Evolutionary conservation across 2,113 vertebrate genomes (phyloP), one percentile per base, ranked within the genome.

Genomic region (Clarias magur): DNA sequence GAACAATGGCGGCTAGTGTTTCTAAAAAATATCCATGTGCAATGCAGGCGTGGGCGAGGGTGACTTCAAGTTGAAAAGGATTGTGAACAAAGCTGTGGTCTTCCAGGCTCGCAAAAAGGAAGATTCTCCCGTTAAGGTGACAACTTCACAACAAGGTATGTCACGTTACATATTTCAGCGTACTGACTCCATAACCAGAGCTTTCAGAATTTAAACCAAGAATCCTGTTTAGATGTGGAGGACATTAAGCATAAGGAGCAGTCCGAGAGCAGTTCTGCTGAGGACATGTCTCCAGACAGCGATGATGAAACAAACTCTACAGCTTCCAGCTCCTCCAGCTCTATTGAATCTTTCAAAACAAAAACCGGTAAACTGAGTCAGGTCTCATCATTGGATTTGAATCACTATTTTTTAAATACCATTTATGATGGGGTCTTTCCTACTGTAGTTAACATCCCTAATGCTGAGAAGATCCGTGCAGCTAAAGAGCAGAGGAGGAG

Each of bases 401-500:
- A 75, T 67, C 34, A 80, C 10, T n/a, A 8, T 23, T 21, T 75
- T 12, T 80, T 48, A 30, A 5, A 23, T 59, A 21, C 17, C 56
- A n/a, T 42, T 25, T 56, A 60, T 76, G 13, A 34, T 16, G 13
- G 60, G 23, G 0, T 87, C 30, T 87, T n/a, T 3, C 82, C 17
- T n/a, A 15, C 13, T 75, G 48, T 88, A 98, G 97, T 91, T 54
- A 16, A 48, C 48, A 94, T 97, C 73, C 96, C 96, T 12, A 94
- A 93, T 65, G 90, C 93, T 25, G 90, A 91, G 86, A 91, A 89
- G 13, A 92, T 96, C 57, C 87, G 89, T 85, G 95, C 95, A 88
- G 97, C 97, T 76, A 95, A 92, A 78, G 95, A 92, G 88, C 94
- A 91, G 13, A 94, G 96, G 56, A 93, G 91, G 19, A 85, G 94